These are phyloP conservation scores for Karalla daura DNA, from an alignment of 2,797 vertebrate species.

Conservation along the genomic window DNA sequence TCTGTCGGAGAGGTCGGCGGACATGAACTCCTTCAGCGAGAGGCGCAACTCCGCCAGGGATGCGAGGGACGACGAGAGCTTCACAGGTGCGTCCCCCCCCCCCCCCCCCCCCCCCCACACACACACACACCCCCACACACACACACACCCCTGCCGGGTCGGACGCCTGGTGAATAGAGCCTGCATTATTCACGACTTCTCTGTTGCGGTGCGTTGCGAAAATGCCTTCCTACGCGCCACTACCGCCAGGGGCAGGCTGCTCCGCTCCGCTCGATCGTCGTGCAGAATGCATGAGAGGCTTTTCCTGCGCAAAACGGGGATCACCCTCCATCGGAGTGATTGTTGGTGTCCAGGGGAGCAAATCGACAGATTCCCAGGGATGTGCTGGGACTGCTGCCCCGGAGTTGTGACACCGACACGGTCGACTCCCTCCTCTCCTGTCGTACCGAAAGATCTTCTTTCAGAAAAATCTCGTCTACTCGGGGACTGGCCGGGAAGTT, in stretches of 20 bases:
- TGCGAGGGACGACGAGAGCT: constrained; percentile 83
- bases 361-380: too few relatives aligned
- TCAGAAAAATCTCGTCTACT: too few relatives aligned
- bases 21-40: constrained; percentile 82
- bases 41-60: constrained; percentile 81
- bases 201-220: constrained; percentile 22
- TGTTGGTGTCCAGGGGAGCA: too few relatives aligned
- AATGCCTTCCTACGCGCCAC: not conserved
- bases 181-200: constrained; percentile 45
- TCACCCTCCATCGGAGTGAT: too few relatives aligned
- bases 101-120: too few relatives aligned
- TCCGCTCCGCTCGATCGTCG: not conserved
- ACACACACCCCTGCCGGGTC: not conserved
- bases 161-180: not conserved
- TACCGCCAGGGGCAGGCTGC: constrained; percentile 4
- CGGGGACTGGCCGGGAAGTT: too few relatives aligned
- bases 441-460: too few relatives aligned
- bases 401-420: too few relatives aligned
- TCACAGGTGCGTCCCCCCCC: constrained; percentile 74
- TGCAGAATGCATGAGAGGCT: constrained; percentile 40
- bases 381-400: too few relatives aligned
- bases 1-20: constrained; percentile 83
- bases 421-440: too few relatives aligned
- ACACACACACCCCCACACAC: too few relatives aligned
- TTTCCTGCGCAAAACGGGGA: constrained; percentile 3